Percentiles rank a stretch among this genome's conserved stretches.
These are phyloP conservation scores for Boloria selene DNA, from an alignment of 2,888 invertebrate genomes.

Conservation along the genomic window DNA sequence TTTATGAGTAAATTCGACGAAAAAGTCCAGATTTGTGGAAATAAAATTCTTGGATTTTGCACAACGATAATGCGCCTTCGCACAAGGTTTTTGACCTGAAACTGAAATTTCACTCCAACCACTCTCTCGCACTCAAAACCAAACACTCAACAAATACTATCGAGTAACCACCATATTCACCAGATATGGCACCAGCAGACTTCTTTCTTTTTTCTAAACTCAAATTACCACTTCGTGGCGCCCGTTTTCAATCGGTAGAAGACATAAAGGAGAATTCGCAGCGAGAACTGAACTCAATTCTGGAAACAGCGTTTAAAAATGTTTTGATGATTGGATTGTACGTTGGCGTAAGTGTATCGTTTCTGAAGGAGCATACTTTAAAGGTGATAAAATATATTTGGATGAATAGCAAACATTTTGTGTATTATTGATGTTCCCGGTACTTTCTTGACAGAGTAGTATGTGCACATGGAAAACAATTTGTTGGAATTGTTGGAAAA, in stretches of 20 bases:
- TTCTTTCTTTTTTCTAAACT: too few relatives aligned
- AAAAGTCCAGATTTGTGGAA: constrained; percentile 31
- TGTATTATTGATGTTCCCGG: constrained; percentile 31
- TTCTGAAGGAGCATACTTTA: constrained; percentile 31
- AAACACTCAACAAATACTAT: too few relatives aligned
- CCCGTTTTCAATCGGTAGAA: too few relatives aligned
- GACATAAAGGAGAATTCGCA: too few relatives aligned
- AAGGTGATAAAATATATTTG: constrained; percentile 35
- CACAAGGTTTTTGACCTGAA: too few relatives aligned
- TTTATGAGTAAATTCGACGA: constrained; percentile 30
- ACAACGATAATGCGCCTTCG: constrained; percentile 14
- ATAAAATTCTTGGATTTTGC: constrained; percentile 30
- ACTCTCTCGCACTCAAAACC: too few relatives aligned
- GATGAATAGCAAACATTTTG: constrained; percentile 33
- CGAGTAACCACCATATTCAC: too few relatives aligned
- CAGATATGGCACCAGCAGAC: too few relatives aligned
- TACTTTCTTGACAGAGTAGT: constrained; percentile 36
- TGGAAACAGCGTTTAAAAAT: constrained; percentile 12
- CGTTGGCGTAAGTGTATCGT: constrained; percentile 36
- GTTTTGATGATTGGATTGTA: constrained; percentile 25
- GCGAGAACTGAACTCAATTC: too few relatives aligned
- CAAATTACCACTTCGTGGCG: too few relatives aligned
- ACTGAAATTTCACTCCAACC: too few relatives aligned
- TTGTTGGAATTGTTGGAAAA: not conserved
- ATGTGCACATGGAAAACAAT: not conserved